phyloP scores from a whole-genome alignment of 2,113 vertebrate genomes.

The Ardeotis arabs region DNA sequence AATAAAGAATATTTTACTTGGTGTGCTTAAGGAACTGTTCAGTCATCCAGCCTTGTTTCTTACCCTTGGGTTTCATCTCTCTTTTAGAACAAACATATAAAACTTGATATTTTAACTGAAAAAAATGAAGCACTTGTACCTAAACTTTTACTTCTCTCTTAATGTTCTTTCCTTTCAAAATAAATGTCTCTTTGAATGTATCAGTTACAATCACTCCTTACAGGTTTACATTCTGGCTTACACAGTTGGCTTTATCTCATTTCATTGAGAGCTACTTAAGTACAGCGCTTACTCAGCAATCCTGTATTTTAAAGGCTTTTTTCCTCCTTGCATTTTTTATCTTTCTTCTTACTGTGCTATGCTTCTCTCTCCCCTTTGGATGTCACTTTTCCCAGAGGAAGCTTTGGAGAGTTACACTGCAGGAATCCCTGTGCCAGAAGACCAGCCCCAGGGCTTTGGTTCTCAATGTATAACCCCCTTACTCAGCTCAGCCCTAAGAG shows the following conservation, averaged over 20 bases:
- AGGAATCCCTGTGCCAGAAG: background rate
- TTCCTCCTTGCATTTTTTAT: background rate
- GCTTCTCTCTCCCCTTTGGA: background rate
- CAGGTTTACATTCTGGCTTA: background rate
- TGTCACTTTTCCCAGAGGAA: background rate
- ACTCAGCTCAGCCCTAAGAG: background rate
- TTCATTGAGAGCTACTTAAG: background rate
- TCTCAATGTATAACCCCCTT: background rate
- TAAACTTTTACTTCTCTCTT: background rate
- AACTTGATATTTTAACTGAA: background rate
- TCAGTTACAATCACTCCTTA: background rate
- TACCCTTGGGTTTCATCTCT: background rate
- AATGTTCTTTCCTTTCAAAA: background rate
- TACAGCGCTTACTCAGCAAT: background rate
- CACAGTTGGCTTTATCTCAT: background rate
- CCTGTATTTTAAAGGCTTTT: background rate
- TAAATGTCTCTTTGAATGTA: background rate
- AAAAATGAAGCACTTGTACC: background rate
- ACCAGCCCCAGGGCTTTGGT: background rate
- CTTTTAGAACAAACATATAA: background rate
- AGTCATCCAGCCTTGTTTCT: background rate
- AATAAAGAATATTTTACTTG: background rate
- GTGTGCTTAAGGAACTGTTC: background rate
- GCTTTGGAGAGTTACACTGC: background rate
- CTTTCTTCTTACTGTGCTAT: background rate